A percentile compares a stretch with the other conserved stretches of the same genome.
These are phyloP conservation scores for Scophthalmus maximus DNA, from an alignment of 2,113 vertebrate species.

Conservation along the genomic window DNA sequence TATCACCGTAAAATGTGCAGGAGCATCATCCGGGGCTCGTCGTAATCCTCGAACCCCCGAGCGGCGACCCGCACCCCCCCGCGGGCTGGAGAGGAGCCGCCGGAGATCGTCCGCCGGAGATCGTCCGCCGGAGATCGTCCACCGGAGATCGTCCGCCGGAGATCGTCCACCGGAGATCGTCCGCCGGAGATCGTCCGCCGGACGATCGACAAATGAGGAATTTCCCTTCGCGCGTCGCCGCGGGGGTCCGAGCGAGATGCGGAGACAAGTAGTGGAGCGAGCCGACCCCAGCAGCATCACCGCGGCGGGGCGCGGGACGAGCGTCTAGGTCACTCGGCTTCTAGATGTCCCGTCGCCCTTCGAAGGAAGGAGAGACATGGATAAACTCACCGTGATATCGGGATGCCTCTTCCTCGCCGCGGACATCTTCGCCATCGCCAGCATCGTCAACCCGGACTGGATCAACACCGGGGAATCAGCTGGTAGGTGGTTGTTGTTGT, in stretches of 20 bases:
- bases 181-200: no score
- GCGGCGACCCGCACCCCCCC: no score
- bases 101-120: no score
- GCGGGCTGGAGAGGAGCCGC: no score
- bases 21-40: no score
- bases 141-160: no score
- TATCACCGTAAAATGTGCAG: no score
- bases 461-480: constrained; percentile 94
- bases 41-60: no score
- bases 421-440: constrained; percentile 97
- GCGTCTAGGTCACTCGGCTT: constrained; percentile 13
- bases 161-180: no score
- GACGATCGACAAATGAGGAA: not conserved
- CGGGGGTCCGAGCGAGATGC: constrained; percentile 24
- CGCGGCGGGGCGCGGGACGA: not conserved
- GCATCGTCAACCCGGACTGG: constrained; percentile 95
- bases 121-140: no score
- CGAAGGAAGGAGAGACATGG: constrained; percentile 81
- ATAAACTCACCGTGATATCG: constrained; percentile 97
- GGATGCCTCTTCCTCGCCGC: constrained; percentile 96
- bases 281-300: no score
- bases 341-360: constrained; percentile 52
- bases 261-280: not conserved
- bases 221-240: not conserved
- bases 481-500: constrained; percentile 79